Percentiles rank a stretch among this genome's conserved stretches.
These are phyloP conservation scores for Synanthedon myopaeformis DNA, from an alignment of 2,888 invertebrate species.

Conservation along the genomic window DNA sequence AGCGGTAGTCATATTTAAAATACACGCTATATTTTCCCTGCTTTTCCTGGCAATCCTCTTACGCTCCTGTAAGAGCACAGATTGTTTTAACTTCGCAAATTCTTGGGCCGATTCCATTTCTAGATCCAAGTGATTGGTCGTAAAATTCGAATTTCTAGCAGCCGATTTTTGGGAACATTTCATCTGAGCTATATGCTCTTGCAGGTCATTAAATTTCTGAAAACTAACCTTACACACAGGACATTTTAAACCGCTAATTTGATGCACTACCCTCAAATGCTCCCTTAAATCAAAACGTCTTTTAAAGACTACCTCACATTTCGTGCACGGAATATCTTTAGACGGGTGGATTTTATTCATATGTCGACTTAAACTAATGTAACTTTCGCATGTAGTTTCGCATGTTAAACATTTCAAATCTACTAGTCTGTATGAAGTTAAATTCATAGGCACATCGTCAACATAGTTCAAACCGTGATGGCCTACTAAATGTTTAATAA, in stretches of 20 bases:
- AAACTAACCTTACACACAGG: slow-evolving; percentile 5
- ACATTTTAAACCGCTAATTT: slow-evolving; percentile 4
- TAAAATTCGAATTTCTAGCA: too few relatives aligned
- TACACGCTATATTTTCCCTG: slow-evolving; percentile 13
- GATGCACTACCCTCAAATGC: slow-evolving; percentile 6
- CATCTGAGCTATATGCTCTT: background rate
- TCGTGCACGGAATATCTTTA: slow-evolving; percentile 4
- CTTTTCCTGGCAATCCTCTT: slow-evolving; percentile 3
- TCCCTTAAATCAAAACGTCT: slow-evolving; percentile 5
- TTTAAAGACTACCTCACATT: slow-evolving; percentile 7
- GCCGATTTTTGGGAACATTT: too few relatives aligned
- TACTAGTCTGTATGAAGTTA: slow-evolving; percentile 6
- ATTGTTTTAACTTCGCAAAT: slow-evolving; percentile 1
- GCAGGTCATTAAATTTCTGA: slow-evolving; percentile 4
- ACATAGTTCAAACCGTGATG: slow-evolving; percentile 13
- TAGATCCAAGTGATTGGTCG: too few relatives aligned
- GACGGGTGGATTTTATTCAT: slow-evolving; percentile 6
- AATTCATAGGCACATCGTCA: slow-evolving; percentile 6
- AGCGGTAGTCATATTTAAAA: slow-evolving; percentile 22
- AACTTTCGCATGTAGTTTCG: slow-evolving; percentile 6
- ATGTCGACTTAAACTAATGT: slow-evolving; percentile 7
- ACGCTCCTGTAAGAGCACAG: background rate
- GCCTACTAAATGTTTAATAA: slow-evolving; percentile 12
- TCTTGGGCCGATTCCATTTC: slow-evolving; percentile 1
- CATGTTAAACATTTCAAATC: slow-evolving; percentile 16